Conservation (phyloP, 2,113 vertebrate species). For the Gadus macrocephalus region DNA sequence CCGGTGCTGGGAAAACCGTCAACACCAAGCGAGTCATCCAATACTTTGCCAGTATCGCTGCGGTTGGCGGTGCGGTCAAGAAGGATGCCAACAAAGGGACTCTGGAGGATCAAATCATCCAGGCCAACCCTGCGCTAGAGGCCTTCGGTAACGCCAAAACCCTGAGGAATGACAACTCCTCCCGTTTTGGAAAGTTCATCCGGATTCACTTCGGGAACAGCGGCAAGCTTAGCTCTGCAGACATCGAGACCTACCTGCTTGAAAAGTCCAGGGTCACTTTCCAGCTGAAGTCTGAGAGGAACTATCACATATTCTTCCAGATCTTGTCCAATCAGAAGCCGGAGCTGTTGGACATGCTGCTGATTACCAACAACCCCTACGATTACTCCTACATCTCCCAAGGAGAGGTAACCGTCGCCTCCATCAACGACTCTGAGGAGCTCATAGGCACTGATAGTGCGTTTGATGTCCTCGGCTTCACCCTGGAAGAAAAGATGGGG, state of each 20-base stretch:
- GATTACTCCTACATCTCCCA: slow-evolving; percentile 91
- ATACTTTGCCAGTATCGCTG: slow-evolving; percentile 87
- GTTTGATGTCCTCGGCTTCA: slow-evolving; percentile 84
- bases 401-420: slow-evolving; percentile 86
- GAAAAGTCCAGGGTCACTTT: slow-evolving; percentile 91
- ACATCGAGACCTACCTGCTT: slow-evolving; percentile 89
- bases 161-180: slow-evolving; percentile 86
- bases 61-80: slow-evolving; percentile 73
- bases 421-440: slow-evolving; percentile 88
- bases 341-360: slow-evolving; percentile 80
- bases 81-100: slow-evolving; percentile 81
- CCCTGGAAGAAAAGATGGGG: slow-evolving; percentile 78
- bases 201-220: slow-evolving; percentile 89
- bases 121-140: slow-evolving; percentile 82
- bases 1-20: slow-evolving; percentile 88
- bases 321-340: slow-evolving; percentile 94
- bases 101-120: slow-evolving; percentile 87
- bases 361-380: slow-evolving; percentile 91
- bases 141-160: slow-evolving; percentile 91
- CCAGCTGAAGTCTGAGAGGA: slow-evolving; percentile 89
- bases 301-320: slow-evolving; percentile 96
- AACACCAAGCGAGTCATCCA: slow-evolving; percentile 93
- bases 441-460: slow-evolving; percentile 84
- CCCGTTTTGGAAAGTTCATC: slow-evolving; percentile 91
- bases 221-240: slow-evolving; percentile 86